phyloP scores from a whole-genome alignment of 2,888 invertebrate species.

The Epinotia bilunana region DNA sequence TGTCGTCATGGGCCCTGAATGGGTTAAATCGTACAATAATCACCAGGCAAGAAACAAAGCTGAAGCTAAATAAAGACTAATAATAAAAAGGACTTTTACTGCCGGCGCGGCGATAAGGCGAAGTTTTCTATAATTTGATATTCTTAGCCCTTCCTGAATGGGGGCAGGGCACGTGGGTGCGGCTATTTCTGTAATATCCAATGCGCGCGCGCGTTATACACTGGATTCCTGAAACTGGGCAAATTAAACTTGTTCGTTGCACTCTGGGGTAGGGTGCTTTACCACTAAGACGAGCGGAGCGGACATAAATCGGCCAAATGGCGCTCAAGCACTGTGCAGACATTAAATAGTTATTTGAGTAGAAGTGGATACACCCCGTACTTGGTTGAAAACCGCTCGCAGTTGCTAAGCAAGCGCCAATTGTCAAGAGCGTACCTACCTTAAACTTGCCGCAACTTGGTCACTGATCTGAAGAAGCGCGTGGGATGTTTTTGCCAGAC shows the following conservation, averaged over 20 bases:
- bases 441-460: too few species aligned
- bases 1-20: too few species aligned
- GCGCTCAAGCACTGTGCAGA: too few species aligned
- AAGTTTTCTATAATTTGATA: slow-evolving; percentile 19
- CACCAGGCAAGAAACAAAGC: background rate
- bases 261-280: background rate
- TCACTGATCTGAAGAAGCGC: too few species aligned
- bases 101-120: background rate
- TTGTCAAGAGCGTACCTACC: too few species aligned
- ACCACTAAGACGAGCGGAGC: background rate
- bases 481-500: too few species aligned
- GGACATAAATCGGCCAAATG: background rate
- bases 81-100: slow-evolving; percentile 11
- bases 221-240: slow-evolving; percentile 24
- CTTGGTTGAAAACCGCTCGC: too few species aligned
- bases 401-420: too few species aligned
- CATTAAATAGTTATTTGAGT: too few species aligned
- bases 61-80: background rate
- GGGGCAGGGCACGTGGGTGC: slow-evolving; percentile 28
- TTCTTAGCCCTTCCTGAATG: slow-evolving; percentile 37
- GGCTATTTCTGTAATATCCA: slow-evolving; percentile 27
- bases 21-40: background rate
- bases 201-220: slow-evolving; percentile 21
- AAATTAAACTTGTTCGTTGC: slow-evolving; percentile 6
- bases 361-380: too few species aligned